Evolutionary conservation across 2,797 vertebrate genomes (phyloP).

Genomic region (Myotis pilosus): DNA sequence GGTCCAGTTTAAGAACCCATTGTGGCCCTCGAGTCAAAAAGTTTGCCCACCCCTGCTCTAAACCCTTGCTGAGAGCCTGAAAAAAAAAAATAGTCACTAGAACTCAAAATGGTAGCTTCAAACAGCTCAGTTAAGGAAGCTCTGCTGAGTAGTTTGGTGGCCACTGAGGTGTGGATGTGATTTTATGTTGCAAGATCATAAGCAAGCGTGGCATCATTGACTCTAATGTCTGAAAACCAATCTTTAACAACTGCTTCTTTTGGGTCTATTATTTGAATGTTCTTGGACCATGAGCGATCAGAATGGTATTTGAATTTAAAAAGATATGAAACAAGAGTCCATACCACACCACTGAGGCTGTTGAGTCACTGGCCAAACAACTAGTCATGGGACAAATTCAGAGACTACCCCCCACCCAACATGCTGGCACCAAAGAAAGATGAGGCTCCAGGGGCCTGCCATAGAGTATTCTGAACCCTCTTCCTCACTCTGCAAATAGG

Average conservation of each 20-base stretch:
- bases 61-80: not conserved
- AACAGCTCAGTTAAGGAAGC: not conserved
- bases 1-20: too few relatives aligned
- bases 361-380: not conserved
- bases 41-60: too few relatives aligned
- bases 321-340: not conserved
- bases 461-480: not conserved
- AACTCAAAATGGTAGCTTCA: not conserved
- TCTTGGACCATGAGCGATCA: not conserved
- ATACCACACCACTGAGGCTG: not conserved
- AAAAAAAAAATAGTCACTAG: not conserved
- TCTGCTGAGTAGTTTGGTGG: not conserved
- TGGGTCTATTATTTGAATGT: not conserved
- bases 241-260: not conserved
- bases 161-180: not conserved
- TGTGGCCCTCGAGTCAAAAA: too few relatives aligned
- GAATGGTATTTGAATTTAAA: not conserved
- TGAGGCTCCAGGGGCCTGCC: not conserved
- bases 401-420: not conserved
- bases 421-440: not conserved
- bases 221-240: not conserved
- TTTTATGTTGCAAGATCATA: not conserved
- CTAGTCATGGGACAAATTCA: not conserved
- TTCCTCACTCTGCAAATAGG: not conserved
- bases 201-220: not conserved